phyloP scores from a whole-genome alignment of 2,888 invertebrate genomes.

The Ornithoptera priamus region DNA sequence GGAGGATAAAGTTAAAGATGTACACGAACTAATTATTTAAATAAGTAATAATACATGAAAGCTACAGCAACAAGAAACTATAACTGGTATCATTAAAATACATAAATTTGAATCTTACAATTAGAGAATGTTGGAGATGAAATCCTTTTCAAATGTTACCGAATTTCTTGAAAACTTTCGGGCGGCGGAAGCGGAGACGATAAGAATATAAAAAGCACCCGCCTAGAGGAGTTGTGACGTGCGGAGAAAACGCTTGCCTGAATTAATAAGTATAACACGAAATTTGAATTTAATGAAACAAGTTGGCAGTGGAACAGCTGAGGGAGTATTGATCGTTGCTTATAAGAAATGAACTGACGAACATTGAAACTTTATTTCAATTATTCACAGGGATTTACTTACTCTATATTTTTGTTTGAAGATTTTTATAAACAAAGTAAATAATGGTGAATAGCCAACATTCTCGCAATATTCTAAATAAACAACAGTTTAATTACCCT shows the following conservation, averaged over 20 bases:
- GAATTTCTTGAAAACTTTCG: slow-evolving; percentile 43
- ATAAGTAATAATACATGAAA: not conserved
- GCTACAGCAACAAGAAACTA: not conserved
- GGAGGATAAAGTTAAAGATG: not conserved
- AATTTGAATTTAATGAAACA: slow-evolving; percentile 82
- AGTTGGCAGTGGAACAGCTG: slow-evolving; percentile 73
- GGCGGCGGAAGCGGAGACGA: slow-evolving; percentile 44
- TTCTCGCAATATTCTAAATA: not conserved
- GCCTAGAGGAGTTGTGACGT: slow-evolving; percentile 51
- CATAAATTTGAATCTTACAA: slow-evolving; percentile 32
- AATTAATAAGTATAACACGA: slow-evolving; percentile 81
- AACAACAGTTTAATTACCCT: not conserved
- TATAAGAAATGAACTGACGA: slow-evolving; percentile 54
- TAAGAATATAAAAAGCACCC: slow-evolving; percentile 68
- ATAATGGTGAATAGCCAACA: too few relatives aligned
- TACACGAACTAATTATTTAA: not conserved
- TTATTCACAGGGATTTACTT: slow-evolving; percentile 31
- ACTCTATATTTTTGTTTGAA: not conserved
- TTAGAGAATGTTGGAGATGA: slow-evolving; percentile 35
- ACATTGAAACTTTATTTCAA: slow-evolving; percentile 35
- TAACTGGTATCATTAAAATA: slow-evolving; percentile 5
- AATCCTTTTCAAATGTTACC: slow-evolving; percentile 39
- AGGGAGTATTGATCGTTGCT: slow-evolving; percentile 68
- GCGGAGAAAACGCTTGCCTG: slow-evolving; percentile 65
- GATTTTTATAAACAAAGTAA: not conserved